These are phyloP conservation scores for Aphodius sticticus DNA, from an alignment of 2,888 invertebrate genomes.

Conservation along the genomic window DNA sequence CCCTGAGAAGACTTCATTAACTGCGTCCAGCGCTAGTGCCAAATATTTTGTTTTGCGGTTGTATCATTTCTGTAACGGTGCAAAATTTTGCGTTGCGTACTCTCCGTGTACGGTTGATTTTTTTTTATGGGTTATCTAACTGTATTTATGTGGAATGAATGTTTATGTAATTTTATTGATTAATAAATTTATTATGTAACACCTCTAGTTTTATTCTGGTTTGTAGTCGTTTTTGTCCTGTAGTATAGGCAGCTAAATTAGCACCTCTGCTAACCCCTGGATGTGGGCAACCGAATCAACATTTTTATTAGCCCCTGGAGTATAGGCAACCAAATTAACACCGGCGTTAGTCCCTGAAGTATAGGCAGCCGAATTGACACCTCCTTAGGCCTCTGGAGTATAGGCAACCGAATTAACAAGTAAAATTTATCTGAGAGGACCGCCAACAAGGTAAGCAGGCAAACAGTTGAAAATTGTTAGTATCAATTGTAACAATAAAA, in stretches of 20 bases:
- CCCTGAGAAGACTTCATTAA: background rate
- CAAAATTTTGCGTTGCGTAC: background rate
- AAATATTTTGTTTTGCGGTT: background rate
- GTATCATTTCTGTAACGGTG: background rate
- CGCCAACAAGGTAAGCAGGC: too few relatives aligned
- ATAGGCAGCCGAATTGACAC: too few relatives aligned
- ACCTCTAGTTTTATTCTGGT: background rate
- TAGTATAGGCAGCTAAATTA: too few relatives aligned
- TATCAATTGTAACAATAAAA: too few relatives aligned
- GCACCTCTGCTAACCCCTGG: too few relatives aligned
- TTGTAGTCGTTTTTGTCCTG: too few relatives aligned
- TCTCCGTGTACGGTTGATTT: background rate
- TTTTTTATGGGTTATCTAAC: slow-evolving; percentile 4
- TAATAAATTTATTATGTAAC: background rate
- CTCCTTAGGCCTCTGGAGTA: too few relatives aligned
- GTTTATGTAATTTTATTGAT: slow-evolving; percentile 4
- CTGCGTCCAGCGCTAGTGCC: background rate
- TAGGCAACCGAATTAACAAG: background rate
- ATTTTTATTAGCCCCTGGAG: background rate
- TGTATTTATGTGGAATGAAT: slow-evolving; percentile 4
- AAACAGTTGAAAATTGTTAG: too few relatives aligned
- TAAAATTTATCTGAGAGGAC: background rate
- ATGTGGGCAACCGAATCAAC: background rate
- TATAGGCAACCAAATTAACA: background rate
- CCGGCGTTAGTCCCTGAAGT: too few relatives aligned